Conservation (phyloP, 1,140 invertebrate species). For the Thaumetopoea pityocampa region DNA sequence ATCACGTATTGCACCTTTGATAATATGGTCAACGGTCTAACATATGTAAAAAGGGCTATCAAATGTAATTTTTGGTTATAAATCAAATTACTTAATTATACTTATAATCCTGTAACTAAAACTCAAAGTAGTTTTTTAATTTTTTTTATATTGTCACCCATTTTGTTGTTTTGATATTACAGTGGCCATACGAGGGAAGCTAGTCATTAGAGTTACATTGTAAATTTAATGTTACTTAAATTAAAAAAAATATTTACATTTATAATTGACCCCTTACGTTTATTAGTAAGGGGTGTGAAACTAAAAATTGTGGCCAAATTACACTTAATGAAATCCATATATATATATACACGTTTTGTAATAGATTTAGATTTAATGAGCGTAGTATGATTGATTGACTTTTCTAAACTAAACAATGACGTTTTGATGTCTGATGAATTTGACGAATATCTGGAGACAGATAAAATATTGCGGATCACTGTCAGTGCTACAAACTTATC, state of each 20-base stretch:
- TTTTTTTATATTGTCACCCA: constrained; percentile 21
- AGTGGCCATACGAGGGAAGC: constrained; percentile 67
- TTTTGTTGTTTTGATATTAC: constrained; percentile 37
- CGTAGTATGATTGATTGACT: constrained; percentile 35
- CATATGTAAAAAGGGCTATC: too few species aligned
- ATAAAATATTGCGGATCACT: too few species aligned
- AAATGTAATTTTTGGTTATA: constrained; percentile 31
- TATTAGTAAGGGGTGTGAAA: constrained; percentile 55
- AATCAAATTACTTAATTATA: constrained; percentile 19
- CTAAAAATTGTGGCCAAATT: constrained; percentile 72
- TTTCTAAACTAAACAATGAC: constrained; percentile 11
- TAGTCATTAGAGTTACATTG: constrained; percentile 71
- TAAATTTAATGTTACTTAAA: constrained; percentile 68
- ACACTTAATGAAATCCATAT: constrained; percentile 68
- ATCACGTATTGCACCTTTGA: too few species aligned
- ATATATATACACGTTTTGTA: constrained; percentile 71
- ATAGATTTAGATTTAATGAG: constrained; percentile 56
- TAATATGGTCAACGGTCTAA: too few species aligned
- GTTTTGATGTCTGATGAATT: too few species aligned
- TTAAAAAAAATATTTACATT: constrained; percentile 67
- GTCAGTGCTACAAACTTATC: too few species aligned
- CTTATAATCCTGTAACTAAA: constrained; percentile 16
- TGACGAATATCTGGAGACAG: too few species aligned
- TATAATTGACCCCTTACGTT: constrained; percentile 51
- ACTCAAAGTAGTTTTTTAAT: constrained; percentile 20